These are phyloP conservation scores for Pygoscelis adeliae DNA, from an alignment of 2,113 vertebrate species.

Conservation along the genomic window DNA sequence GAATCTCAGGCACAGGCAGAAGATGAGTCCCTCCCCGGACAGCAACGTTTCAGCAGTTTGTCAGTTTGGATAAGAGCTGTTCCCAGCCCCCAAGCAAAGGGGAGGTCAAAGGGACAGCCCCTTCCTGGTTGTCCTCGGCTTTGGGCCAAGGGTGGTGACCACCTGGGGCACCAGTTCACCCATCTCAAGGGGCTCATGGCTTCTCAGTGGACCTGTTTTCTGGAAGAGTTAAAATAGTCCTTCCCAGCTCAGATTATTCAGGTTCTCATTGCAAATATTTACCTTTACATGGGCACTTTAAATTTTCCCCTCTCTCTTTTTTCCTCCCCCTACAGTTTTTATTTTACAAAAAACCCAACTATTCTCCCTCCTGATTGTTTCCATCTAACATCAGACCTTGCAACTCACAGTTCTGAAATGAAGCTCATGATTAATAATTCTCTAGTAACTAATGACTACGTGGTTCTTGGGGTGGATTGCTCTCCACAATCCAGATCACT, in stretches of 20 bases:
- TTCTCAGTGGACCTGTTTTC: not conserved
- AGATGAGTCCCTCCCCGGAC: accelerated
- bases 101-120: not conserved
- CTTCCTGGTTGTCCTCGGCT: not conserved
- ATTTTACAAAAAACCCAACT: not conserved
- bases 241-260: not conserved
- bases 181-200: not conserved
- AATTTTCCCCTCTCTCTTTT: not conserved
- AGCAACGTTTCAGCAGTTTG: not conserved
- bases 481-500: accelerated
- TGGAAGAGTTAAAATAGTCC: not conserved
- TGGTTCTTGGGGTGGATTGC: no score
- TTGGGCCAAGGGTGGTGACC: not conserved
- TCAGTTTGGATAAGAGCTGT: not conserved
- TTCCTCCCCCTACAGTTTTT: accelerated
- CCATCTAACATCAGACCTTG: no score
- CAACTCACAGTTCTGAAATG: not conserved
- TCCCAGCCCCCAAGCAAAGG: not conserved
- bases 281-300: not conserved
- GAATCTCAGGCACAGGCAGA: no score
- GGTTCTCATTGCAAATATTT: not conserved
- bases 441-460: not conserved
- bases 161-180: not conserved
- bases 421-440: not conserved
- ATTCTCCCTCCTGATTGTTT: not conserved